Percentiles rank a stretch among this genome's conserved stretches.
Evolutionary conservation across 2,113 vertebrate species (phyloP).

Genomic region (Amazona vittata): DNA sequence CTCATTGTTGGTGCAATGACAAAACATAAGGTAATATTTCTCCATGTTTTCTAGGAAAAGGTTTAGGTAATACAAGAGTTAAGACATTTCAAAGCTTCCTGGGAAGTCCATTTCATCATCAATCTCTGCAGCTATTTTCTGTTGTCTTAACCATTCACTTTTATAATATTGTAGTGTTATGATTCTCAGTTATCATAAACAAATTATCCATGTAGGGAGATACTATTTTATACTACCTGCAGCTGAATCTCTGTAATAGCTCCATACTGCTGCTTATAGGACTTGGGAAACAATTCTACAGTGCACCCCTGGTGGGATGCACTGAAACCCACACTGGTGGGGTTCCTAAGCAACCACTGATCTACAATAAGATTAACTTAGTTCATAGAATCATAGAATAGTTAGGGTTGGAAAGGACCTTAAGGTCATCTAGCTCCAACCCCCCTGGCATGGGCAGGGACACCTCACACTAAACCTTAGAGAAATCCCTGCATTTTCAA

Average conservation of each 20-base stretch:
- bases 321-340: background rate
- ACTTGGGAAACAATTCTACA: background rate
- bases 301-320: background rate
- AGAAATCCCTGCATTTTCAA: background rate
- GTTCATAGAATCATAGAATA: background rate
- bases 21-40: slow-evolving; percentile 88
- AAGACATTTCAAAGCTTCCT: background rate
- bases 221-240: background rate
- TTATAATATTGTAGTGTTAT: background rate
- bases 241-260: background rate
- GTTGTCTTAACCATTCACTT: background rate
- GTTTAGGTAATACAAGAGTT: background rate
- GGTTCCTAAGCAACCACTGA: background rate
- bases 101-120: background rate
- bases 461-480: background rate
- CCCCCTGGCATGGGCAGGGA: too few species aligned
- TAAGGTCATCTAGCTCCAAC: too few species aligned
- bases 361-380: background rate
- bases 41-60: background rate
- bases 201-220: background rate
- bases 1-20: slow-evolving; percentile 96
- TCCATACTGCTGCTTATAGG: background rate
- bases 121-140: background rate
- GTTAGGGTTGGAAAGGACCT: too few species aligned
- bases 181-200: background rate